Conservation (phyloP, 2,888 invertebrate genomes). For the Conomelus anceps region DNA sequence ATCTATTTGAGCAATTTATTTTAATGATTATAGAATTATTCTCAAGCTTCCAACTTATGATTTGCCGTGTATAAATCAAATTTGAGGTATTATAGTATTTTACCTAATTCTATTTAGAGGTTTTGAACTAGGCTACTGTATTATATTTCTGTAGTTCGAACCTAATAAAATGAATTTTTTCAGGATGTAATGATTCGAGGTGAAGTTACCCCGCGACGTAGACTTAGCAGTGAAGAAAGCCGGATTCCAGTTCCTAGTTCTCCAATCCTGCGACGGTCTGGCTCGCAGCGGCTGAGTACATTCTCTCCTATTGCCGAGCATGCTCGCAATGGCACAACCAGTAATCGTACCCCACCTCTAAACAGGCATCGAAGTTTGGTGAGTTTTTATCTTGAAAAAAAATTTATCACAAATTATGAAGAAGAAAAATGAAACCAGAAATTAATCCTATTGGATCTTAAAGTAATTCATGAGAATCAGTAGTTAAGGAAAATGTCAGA, state of each 20-base stretch:
- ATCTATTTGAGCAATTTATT: no score
- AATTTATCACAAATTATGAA: not conserved
- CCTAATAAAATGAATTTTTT: not conserved
- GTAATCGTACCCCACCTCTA: slow-evolving; percentile 21
- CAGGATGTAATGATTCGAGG: slow-evolving; percentile 7
- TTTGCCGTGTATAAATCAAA: no score
- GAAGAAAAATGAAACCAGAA: no score
- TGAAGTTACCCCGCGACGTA: not conserved
- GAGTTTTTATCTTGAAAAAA: slow-evolving; percentile 13
- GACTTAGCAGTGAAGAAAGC: slow-evolving; percentile 29
- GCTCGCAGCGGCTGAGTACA: slow-evolving; percentile 9
- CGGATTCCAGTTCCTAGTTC: slow-evolving; percentile 22
- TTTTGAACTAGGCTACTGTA: no score
- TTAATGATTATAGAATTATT: no score
- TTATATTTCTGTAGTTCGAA: not conserved
- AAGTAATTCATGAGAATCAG: no score
- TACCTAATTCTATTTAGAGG: no score
- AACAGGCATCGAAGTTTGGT: slow-evolving; percentile 35
- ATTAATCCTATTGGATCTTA: no score
- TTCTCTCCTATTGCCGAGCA: slow-evolving; percentile 22
- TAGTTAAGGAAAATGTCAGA: no score
- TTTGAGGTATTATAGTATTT: no score
- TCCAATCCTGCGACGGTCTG: slow-evolving; percentile 18
- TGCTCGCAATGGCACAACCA: not conserved
- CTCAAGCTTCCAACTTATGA: no score